Percentiles rank a stretch among this genome's conserved stretches.
Conservation (phyloP, 2,113 vertebrate genomes). For the Speoplatyrhinus poulsoni region DNA sequence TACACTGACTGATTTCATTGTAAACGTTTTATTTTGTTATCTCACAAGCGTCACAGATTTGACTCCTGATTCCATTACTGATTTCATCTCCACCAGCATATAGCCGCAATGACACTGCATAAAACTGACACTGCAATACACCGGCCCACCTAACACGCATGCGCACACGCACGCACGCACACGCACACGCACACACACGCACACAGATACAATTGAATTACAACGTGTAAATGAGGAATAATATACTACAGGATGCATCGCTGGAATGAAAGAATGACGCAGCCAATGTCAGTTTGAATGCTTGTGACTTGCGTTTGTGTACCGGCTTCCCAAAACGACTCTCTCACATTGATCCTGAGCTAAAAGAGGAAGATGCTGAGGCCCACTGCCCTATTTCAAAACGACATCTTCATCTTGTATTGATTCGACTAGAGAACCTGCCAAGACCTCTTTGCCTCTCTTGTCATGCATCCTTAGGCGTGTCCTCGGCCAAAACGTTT, state of each 20-base stretch:
- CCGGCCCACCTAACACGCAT: not conserved
- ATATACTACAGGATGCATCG: slow-evolving; percentile 34
- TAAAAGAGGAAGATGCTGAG: slow-evolving; percentile 27
- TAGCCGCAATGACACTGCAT: no score
- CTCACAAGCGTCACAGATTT: no score
- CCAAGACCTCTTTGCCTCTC: slow-evolving; percentile 30
- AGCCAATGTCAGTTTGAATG: slow-evolving; percentile 26
- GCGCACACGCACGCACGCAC: not conserved
- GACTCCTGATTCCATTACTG: no score
- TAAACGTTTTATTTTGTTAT: no score
- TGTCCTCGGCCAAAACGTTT: slow-evolving; percentile 34
- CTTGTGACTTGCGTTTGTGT: slow-evolving; percentile 38
- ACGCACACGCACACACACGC: slow-evolving; percentile 7
- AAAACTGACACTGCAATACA: no score
- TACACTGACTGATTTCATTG: no score
- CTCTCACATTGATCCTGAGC: slow-evolving; percentile 37
- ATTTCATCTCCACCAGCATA: no score
- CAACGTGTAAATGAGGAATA: slow-evolving; percentile 36
- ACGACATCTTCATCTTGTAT: slow-evolving; percentile 63
- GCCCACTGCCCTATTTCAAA: slow-evolving; percentile 41
- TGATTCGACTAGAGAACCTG: slow-evolving; percentile 46
- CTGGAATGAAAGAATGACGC: slow-evolving; percentile 16
- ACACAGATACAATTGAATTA: slow-evolving; percentile 33
- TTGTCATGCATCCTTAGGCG: slow-evolving; percentile 27
- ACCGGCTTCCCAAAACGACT: slow-evolving; percentile 19